Conservation (phyloP, 2,888 invertebrate genomes). For the Drosophila birchii region DNA sequence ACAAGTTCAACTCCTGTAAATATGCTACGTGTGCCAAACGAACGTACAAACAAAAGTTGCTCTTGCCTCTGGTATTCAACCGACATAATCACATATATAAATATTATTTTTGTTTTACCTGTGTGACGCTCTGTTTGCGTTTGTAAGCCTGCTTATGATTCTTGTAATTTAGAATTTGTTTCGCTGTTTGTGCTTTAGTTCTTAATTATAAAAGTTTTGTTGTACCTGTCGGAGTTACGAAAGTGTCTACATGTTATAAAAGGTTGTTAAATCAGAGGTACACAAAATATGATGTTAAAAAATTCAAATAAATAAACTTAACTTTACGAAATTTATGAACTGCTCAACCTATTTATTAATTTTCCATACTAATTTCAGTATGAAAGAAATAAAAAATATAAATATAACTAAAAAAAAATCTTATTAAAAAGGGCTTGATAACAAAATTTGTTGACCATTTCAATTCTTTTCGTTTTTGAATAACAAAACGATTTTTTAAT, state of each 20-base stretch:
- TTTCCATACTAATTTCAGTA: too few relatives aligned
- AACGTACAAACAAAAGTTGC: conserved; percentile 59
- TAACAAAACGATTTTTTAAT: too few relatives aligned
- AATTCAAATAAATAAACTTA: not conserved
- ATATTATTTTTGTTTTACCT: conserved; percentile 59
- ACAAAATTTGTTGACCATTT: too few relatives aligned
- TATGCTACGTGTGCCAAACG: conserved; percentile 54
- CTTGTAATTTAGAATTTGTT: conserved; percentile 52
- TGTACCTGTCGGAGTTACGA: not conserved
- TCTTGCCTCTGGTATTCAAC: conserved; percentile 49
- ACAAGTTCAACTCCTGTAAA: conserved; percentile 69
- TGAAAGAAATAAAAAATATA: not conserved
- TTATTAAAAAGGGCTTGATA: too few relatives aligned
- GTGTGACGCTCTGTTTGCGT: conserved; percentile 9
- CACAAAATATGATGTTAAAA: not conserved
- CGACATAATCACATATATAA: conserved; percentile 65
- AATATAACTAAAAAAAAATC: not conserved
- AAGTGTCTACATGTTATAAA: not conserved
- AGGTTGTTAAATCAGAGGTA: not conserved
- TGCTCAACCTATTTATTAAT: not conserved
- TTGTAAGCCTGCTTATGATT: conserved; percentile 33
- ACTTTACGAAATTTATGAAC: not conserved
- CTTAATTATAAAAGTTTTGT: conserved; percentile 53
- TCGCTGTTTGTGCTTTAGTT: conserved; percentile 52
- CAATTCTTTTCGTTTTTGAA: too few relatives aligned